phyloP scores from a whole-genome alignment of 1,140 invertebrate genomes.

The Cotesia glomerata region DNA sequence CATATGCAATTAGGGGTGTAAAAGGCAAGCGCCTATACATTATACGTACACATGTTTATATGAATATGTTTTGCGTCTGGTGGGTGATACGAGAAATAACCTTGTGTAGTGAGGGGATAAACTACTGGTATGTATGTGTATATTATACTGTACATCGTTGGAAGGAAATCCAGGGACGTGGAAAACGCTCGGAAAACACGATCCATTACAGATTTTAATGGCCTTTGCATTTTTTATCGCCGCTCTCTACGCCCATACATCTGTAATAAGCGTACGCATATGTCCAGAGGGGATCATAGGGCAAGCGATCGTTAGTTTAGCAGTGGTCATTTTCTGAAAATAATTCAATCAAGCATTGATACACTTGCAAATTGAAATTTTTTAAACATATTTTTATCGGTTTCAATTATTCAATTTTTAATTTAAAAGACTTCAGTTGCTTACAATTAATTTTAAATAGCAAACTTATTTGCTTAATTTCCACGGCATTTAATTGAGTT shows the following conservation, averaged over 20 bases:
- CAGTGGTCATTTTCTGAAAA: no score
- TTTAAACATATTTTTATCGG: no score
- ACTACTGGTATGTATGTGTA: neutral
- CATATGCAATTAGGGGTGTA: constrained; percentile 36
- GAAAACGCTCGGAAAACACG: constrained; percentile 23
- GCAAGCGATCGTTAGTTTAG: neutral
- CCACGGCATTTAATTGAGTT: no score
- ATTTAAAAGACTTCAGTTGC: no score
- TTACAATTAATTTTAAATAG: no score
- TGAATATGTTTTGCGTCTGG: neutral
- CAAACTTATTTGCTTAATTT: no score
- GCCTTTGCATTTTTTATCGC: neutral
- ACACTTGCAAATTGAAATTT: no score
- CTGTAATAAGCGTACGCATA: no score
- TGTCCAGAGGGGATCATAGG: no score
- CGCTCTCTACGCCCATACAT: neutral
- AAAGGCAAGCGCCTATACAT: constrained; percentile 1
- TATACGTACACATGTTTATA: constrained; percentile 6
- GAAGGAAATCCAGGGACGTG: constrained; percentile 15
- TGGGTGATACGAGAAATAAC: neutral
- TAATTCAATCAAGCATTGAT: no score
- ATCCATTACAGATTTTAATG: constrained; percentile 13
- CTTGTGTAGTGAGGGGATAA: neutral
- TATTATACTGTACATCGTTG: no score
- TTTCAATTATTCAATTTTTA: no score